phyloP scores from a whole-genome alignment of 2,888 invertebrate genomes.

The Brachyopa scutellaris region DNA sequence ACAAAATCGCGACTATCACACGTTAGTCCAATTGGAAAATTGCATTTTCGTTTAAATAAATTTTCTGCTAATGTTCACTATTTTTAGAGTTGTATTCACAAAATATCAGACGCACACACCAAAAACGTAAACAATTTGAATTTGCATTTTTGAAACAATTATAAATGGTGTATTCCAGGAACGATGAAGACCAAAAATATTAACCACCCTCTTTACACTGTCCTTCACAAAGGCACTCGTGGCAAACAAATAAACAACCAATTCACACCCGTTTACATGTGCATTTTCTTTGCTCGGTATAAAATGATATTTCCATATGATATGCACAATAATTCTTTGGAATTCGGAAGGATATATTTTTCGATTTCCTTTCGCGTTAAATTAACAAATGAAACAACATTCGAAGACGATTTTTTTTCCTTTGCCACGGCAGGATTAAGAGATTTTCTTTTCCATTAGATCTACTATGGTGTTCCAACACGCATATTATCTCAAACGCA shows the following conservation, averaged over 20 bases:
- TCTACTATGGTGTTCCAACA: slow-evolving; percentile 61
- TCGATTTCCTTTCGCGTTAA: slow-evolving; percentile 32
- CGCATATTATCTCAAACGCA: slow-evolving; percentile 64
- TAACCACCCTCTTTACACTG: slow-evolving; percentile 27
- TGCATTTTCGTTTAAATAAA: slow-evolving; percentile 43
- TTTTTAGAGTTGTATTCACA: slow-evolving; percentile 21
- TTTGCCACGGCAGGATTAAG: slow-evolving; percentile 60
- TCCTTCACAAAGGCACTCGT: slow-evolving; percentile 71
- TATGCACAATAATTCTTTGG: neutral
- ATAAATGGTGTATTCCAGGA: neutral
- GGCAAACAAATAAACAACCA: slow-evolving; percentile 67
- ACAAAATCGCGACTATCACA: slow-evolving; percentile 56
- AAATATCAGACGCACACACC: slow-evolving; percentile 10
- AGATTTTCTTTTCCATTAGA: slow-evolving; percentile 67
- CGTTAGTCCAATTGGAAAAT: slow-evolving; percentile 41
- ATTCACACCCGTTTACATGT: slow-evolving; percentile 41
- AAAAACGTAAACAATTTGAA: slow-evolving; percentile 47
- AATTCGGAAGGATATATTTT: neutral
- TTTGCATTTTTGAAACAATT: slow-evolving; percentile 11
- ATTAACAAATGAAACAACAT: slow-evolving; percentile 45
- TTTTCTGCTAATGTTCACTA: slow-evolving; percentile 4
- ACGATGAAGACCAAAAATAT: neutral
- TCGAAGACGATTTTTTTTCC: slow-evolving; percentile 21
- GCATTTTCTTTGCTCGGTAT: neutral
- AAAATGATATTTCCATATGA: neutral